Base-by-base conservation (phyloP, 2,113 vertebrate genomes). In the Archilochus colubris region DNA sequence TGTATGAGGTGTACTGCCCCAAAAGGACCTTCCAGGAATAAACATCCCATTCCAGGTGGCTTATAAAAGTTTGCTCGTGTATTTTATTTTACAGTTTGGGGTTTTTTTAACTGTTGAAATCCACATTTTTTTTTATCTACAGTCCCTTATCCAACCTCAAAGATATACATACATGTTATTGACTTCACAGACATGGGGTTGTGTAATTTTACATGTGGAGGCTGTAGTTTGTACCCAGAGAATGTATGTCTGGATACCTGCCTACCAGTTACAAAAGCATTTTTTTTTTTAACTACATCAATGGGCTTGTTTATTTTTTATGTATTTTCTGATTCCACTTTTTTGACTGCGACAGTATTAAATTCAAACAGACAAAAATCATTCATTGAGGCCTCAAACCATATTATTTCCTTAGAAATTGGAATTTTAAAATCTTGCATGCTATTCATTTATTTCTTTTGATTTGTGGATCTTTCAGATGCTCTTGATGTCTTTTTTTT, bases 11-110 rank as follows among this genome's bases (percentile, higher is more conserved):
- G 46, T 88, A 4, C 93, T 87, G 94, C 85, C 78, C 53, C 9
- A 80, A 88, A 88, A 95, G 51, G 21, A 76, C 53, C 31, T 94
- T 95, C 82, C 82, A 89, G 85, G 79, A 89, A 63, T 15, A 82
- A 62, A 36, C 64, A 27, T 23, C 20, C 59, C 54, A 64, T 81
- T 88, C 83, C 74, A 88, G 79, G 59, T 89, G 50, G 33, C 30
- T 91, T 95, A 40, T 87, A 70, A 86, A 95, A 91, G 38, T 33
- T 86, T 48, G 14, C 59, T 78, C 7, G 33, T 68, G 25, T 86
- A 23, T 83, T 77, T 93, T 89, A 33, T 86, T 70, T 5, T 43
- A 12, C 14, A 7, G 40, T 57, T 76, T 21, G 2, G 12, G 64
- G 12, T 64, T 82, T 58, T 91, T 63, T 89, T 15, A 82, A 64